A percentile compares a stretch with the other conserved stretches of the same genome.
Conservation (phyloP, 1,140 invertebrate species). For the Orius laevigatus region DNA sequence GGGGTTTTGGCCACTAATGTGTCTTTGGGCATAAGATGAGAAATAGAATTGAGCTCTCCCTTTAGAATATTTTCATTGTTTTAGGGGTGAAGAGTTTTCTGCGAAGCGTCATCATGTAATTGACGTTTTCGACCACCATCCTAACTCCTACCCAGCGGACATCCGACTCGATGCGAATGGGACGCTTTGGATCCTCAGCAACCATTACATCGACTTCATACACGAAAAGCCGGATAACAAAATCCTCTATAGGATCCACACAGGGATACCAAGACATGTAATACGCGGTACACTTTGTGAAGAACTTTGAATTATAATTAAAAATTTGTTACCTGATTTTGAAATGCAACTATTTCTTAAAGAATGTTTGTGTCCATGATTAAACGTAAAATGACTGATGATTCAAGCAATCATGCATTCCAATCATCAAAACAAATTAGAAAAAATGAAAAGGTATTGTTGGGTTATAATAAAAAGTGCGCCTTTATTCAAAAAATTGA, state of each 20-base stretch:
- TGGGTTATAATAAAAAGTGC: too few relatives aligned
- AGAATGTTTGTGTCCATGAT: too few relatives aligned
- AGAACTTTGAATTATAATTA: constrained; percentile 16
- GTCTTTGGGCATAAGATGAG: not conserved
- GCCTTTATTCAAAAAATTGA: too few relatives aligned
- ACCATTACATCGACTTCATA: constrained; percentile 50
- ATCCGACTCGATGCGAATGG: constrained; percentile 54
- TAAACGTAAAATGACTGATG: too few relatives aligned
- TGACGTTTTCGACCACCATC: constrained; percentile 45
- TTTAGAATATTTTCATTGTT: too few relatives aligned
- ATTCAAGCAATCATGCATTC: too few relatives aligned
- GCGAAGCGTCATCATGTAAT: constrained; percentile 30
- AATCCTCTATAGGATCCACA: constrained; percentile 55
- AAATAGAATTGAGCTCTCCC: not conserved
- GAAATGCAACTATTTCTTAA: too few relatives aligned
- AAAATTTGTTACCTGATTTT: not conserved
- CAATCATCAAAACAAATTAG: too few relatives aligned
- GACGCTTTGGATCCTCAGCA: constrained; percentile 55
- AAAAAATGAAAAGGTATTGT: too few relatives aligned
- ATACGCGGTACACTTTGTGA: constrained; percentile 50
- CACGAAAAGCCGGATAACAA: constrained; percentile 41
- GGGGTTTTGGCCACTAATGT: too few relatives aligned
- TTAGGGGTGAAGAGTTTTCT: constrained; percentile 26
- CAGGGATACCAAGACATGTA: constrained; percentile 42
- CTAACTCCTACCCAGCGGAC: constrained; percentile 55